A percentile compares a stretch with the other conserved stretches of the same genome.
Conservation (phyloP, 2,888 invertebrate genomes). For the Horisme vitalbata region DNA sequence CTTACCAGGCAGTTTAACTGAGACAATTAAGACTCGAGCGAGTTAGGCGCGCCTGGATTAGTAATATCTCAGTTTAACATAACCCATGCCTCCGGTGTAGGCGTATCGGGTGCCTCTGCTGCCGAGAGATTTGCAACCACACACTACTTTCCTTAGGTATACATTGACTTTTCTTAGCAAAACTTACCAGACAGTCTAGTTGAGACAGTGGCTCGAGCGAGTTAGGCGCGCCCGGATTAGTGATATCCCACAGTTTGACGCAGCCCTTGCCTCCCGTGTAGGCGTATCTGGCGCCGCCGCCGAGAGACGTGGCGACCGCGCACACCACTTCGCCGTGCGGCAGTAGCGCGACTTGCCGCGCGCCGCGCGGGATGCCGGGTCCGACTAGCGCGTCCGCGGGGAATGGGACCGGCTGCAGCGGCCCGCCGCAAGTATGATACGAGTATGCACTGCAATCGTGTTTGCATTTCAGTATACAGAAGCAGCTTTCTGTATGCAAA, state of each 20-base stretch:
- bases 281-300: slow-evolving; percentile 91
- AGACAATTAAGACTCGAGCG: slow-evolving; percentile 94
- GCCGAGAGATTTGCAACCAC: slow-evolving; percentile 92
- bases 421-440: slow-evolving; percentile 95
- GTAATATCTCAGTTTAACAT: slow-evolving; percentile 98
- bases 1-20: slow-evolving; percentile 94
- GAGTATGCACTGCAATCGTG: slow-evolving; percentile 93
- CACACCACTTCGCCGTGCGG: slow-evolving; percentile 98
- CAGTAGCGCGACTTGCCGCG: slow-evolving; percentile 93
- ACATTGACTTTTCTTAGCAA: not conserved
- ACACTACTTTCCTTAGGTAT: too few relatives aligned
- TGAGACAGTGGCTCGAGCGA: slow-evolving; percentile 95
- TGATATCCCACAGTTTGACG: slow-evolving; percentile 98
- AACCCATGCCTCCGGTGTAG: slow-evolving; percentile 99
- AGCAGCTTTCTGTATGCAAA: too few relatives aligned
- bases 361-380: slow-evolving; percentile 96
- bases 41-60: slow-evolving; percentile 91
- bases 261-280: slow-evolving; percentile 99
- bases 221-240: slow-evolving; percentile 91
- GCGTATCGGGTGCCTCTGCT: slow-evolving; percentile 93
- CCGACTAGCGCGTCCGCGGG: slow-evolving; percentile 96
- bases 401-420: slow-evolving; percentile 95
- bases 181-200: slow-evolving; percentile 91
- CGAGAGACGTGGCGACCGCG: slow-evolving; percentile 94
- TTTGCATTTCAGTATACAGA: too few relatives aligned